Evolutionary conservation across 2,113 vertebrate species (phyloP).

Genomic region (Notarius lentiginosus): DNA sequence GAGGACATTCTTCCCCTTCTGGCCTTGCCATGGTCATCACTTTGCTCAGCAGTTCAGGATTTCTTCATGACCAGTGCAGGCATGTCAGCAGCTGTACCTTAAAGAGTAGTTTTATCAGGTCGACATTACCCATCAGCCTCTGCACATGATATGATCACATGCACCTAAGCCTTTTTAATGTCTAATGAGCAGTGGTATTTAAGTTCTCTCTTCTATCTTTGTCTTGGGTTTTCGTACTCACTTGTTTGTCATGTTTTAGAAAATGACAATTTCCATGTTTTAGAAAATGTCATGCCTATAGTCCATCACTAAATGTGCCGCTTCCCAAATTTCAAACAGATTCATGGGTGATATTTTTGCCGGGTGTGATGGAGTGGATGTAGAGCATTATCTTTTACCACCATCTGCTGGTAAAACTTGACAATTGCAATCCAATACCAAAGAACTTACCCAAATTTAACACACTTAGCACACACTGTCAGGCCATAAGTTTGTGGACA

Average conservation of each 20-base stretch:
- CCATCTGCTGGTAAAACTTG: constrained; percentile 14
- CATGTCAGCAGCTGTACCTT: not conserved
- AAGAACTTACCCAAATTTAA: not conserved
- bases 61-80: not conserved
- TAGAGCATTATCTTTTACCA: not conserved
- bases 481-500: not conserved
- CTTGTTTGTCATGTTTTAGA: not conserved
- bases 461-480: not conserved
- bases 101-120: not conserved
- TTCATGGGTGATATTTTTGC: not conserved
- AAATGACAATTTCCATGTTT: not conserved
- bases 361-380: not conserved
- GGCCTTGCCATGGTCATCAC: no score
- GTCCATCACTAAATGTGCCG: not conserved
- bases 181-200: no score
- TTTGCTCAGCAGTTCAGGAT: not conserved
- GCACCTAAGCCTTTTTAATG: no score
- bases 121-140: no score
- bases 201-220: no score
- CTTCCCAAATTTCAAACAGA: not conserved
- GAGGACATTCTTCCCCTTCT: no score
- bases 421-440: not conserved
- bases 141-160: no score
- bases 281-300: not conserved
- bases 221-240: no score